Conservation (phyloP, 2,888 invertebrate species). For the Eupelmus urozonus region DNA sequence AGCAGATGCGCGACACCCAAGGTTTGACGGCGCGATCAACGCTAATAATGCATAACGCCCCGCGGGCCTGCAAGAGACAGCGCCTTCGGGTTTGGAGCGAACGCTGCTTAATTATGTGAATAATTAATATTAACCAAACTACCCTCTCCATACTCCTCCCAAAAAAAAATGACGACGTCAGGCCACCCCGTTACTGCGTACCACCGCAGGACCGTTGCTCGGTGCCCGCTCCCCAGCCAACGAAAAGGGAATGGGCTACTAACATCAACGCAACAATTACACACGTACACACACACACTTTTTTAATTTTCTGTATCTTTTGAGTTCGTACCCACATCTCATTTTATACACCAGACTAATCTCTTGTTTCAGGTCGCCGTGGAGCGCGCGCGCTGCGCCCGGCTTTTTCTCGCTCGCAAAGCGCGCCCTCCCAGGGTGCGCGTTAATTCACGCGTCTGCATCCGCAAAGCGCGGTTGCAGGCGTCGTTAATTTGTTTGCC, state of each 20-base stretch:
- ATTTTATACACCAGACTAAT: neutral
- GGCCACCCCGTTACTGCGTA: conserved; percentile 77
- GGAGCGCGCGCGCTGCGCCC: conserved; percentile 14
- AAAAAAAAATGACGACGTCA: conserved; percentile 70
- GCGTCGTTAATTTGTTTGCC: neutral
- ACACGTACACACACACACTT: neutral
- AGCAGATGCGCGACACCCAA: neutral
- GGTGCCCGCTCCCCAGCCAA: conserved; percentile 64
- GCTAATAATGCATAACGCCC: neutral
- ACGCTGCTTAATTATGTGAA: conserved; percentile 69
- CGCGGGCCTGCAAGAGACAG: neutral
- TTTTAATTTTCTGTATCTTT: conserved; percentile 1
- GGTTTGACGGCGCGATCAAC: neutral
- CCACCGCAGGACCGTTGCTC: conserved; percentile 74
- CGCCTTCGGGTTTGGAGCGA: conserved; percentile 55
- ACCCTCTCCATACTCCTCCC: too few species aligned
- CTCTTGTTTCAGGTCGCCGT: conserved; percentile 20
- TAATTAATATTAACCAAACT: conserved; percentile 65
- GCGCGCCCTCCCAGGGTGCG: neutral
- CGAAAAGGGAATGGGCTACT: too few species aligned
- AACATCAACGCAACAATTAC: neutral
- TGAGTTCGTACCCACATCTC: neutral
- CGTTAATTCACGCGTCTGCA: neutral
- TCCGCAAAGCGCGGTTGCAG: too few species aligned
- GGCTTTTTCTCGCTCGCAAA: too few species aligned